These are phyloP conservation scores for Serrognathus titanus DNA, from an alignment of 2,888 invertebrate genomes.

Conservation along the genomic window DNA sequence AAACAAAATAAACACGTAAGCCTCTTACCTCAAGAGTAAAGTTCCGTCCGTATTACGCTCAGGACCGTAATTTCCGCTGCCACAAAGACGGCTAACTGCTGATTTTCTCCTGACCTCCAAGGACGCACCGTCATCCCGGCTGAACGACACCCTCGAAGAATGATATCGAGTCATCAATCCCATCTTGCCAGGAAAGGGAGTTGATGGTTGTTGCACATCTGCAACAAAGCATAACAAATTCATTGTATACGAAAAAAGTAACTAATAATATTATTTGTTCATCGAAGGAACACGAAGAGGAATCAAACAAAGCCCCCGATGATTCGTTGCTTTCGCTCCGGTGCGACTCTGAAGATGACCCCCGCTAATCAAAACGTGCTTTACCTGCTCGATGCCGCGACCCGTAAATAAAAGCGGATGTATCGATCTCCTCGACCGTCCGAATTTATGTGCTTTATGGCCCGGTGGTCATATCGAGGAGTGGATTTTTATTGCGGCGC, in stretches of 20 bases:
- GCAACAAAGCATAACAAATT: neutral
- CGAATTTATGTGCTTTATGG: no score
- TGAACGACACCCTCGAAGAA: constrained; percentile 41
- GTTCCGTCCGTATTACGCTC: constrained; percentile 58
- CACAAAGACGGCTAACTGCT: constrained; percentile 45
- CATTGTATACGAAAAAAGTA: neutral
- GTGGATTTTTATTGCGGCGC: no score
- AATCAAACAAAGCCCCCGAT: no score
- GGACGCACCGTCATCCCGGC: constrained; percentile 38
- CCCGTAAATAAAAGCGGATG: no score
- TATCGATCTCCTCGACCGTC: no score
- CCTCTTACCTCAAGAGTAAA: constrained; percentile 57
- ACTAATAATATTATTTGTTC: neutral
- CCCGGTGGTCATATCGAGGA: no score
- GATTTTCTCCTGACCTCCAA: constrained; percentile 45
- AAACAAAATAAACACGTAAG: neutral
- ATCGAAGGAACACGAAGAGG: no score
- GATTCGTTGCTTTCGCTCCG: no score
- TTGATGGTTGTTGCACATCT: constrained; percentile 19
- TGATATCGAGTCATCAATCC: constrained; percentile 36
- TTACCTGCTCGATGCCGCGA: no score
- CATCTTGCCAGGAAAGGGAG: constrained; percentile 14
- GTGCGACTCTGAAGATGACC: no score
- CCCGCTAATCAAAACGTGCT: no score
- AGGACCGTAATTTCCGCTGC: constrained; percentile 46